These are phyloP conservation scores for Gulo gulo DNA, from an alignment of 2,113 vertebrate genomes.

Conservation along the genomic window DNA sequence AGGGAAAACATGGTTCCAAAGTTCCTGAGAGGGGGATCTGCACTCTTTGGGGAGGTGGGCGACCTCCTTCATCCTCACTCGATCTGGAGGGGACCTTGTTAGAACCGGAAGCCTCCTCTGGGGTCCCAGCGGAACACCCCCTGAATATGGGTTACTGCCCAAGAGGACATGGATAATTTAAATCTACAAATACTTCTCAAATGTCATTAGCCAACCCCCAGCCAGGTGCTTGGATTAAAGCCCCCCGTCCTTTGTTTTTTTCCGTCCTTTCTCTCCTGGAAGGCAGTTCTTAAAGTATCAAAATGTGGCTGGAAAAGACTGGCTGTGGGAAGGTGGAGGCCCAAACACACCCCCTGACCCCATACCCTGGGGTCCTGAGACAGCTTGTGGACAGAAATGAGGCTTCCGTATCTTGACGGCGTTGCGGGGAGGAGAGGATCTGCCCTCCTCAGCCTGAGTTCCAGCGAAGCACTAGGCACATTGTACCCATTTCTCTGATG, in stretches of 20 bases:
- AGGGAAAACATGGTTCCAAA: background rate
- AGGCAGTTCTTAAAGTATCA: background rate
- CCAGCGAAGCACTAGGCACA: background rate
- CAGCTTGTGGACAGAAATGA: background rate
- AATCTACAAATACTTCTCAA: background rate
- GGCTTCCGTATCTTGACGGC: background rate
- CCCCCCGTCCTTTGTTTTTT: background rate
- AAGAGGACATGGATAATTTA: background rate
- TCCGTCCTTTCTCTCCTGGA: background rate
- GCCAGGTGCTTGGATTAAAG: background rate
- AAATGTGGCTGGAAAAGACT: background rate
- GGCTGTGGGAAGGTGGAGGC: background rate
- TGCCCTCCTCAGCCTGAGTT: background rate
- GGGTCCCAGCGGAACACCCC: background rate
- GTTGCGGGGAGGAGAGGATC: background rate
- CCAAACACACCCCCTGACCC: background rate
- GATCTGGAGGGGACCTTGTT: background rate
- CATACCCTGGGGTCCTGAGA: fast-evolving
- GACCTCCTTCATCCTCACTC: background rate
- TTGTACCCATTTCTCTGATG: background rate
- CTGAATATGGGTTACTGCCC: background rate
- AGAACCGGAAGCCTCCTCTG: background rate
- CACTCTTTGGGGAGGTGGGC: no score
- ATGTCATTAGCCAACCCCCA: background rate
- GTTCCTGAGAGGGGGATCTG: background rate